Base-by-base conservation (phyloP, 2,113 vertebrate genomes). In the Pelmatolapia mariae region DNA sequence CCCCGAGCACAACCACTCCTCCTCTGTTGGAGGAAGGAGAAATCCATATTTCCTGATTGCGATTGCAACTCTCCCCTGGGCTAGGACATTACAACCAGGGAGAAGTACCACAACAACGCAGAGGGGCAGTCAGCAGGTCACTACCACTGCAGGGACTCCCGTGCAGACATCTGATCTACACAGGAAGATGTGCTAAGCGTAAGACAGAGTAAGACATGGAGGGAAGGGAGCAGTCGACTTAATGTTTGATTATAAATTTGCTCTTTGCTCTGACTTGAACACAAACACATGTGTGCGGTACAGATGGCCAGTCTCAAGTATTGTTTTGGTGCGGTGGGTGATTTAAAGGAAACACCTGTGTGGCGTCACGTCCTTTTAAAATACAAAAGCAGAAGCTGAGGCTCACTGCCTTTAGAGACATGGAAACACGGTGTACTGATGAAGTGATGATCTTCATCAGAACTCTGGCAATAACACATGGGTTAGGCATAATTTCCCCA, bases 31-130 rank as follows among this genome's bases (percentile, higher is more conserved):
- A 96, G 96, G 96, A 96, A 96, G 94, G 89, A 96, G 92, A 96
- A 96, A 96, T 96, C 96, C 95, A 96, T 96, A 96, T 96, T 96
- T 96, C 96, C 96, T 96, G 96, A 96, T 95, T 95, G 94, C 91
- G 93, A 96, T 94, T 96, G 93, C 83, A 19, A 83, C 89, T 88
- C 85, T 96, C 96, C 96, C 96, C 83, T 86, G 95, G 95, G 96
- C 85, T n/a, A 24, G 88, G 91, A 59, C 88, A 94, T 95, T 94
- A 94, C 93, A 95, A 94, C 89, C 85, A 38, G 82, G 92, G 94
- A 95, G 89, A 93, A 95, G 93, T 89, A 90, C 90, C 92, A 94
- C 95, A 94, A 91, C 91, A 92, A 36, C 54, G 26, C 88, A 93
- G 93, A 91, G 54, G 81, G 82, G 73, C 83, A 88, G 78, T 88